Evolutionary conservation across 2,113 vertebrate genomes (phyloP), one percentile per base, ranked within the genome.

Genomic region (Tor tambroides): DNA sequence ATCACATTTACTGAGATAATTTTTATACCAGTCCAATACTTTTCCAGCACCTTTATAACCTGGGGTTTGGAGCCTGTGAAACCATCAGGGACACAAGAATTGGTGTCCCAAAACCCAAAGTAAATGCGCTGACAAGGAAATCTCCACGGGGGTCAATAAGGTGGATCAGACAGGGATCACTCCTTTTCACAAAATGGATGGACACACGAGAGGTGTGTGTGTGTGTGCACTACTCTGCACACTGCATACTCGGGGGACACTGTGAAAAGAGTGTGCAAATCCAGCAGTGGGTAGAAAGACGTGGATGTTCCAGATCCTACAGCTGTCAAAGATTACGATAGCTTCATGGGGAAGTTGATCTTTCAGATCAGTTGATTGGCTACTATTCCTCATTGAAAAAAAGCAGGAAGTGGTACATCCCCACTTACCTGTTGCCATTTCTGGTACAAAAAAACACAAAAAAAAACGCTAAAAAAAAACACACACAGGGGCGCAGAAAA

Each of bases 361-460:
- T 61, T 3, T 61, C 23, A 26, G 59, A 61, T 26, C 23, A 26
- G 59, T 26, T 61, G 59, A 61, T 61, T 61, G 59, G 59, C 59
- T 61, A n/a, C 23, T 61, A 61, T 61, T 61, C 56, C 23, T 61
- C 23, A 11, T 61, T 8, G 56, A 59, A 56, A 5, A 61, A 59
- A 61, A 61, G 59, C 59, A 61, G 10, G 8, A 26, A 26, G n/a
- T 61, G 59, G 59, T 26, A 61, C 23, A 26, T 59, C 61, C 12
- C n/a, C 61, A 69, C 65, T 71, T 71, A 35, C 14, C 67, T 71
- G 67, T 71, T 71, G 30, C 14, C 6, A 71, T 71, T 71, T 71
- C 15, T 69, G 14, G 14, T 8, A 32, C 15, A 32, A 69, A 69
- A 69, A 69, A 35, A 30, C 30, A n/a, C n/a, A n/a, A n/a, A n/a